Evolutionary conservation across 2,797 vertebrate genomes (phyloP).

Genomic region (Erithacus rubecula): DNA sequence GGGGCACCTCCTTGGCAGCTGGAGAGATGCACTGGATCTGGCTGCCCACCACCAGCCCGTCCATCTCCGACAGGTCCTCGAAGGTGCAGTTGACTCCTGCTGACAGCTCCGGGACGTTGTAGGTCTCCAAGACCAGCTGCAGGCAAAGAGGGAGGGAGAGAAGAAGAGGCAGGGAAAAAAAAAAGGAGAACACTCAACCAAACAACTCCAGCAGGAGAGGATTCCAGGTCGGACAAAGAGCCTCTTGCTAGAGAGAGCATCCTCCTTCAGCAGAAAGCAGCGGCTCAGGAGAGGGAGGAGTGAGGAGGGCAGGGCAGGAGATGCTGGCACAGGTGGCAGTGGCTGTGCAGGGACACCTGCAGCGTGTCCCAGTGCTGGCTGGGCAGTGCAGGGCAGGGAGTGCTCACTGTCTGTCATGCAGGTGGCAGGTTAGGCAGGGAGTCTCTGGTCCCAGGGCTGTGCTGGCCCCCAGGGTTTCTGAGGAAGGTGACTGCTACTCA

Average conservation of each 20-base stretch:
- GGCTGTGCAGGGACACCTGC: constrained; percentile 19
- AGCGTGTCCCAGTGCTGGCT: not conserved
- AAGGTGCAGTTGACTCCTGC: constrained; percentile 97
- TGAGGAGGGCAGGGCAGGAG: not conserved
- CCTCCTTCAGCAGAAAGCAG: constrained; percentile 62
- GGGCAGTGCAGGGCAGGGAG: constrained; percentile 39
- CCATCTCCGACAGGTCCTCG: constrained; percentile 94
- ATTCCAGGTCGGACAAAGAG: constrained; percentile 57
- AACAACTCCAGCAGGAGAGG: not conserved
- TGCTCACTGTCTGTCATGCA: constrained; percentile 62
- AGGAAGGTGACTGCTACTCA: constrained; percentile 70
- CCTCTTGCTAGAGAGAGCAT: constrained; percentile 64
- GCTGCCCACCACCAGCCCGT: constrained; percentile 93
- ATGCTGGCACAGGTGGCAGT: constrained; percentile 15
- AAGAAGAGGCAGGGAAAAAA: not conserved
- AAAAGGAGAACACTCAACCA: not conserved
- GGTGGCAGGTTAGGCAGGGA: constrained; percentile 45
- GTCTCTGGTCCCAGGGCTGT: not conserved
- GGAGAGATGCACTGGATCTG: constrained; percentile 93
- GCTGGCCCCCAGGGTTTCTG: constrained; percentile 48
- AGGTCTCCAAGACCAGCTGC: constrained; percentile 93
- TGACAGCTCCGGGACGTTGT: constrained; percentile 95
- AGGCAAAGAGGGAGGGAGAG: not conserved
- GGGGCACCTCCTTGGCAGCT: constrained; percentile 93
- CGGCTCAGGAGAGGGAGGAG: constrained; percentile 24